A percentile compares a stretch with the other conserved stretches of the same genome.
These are phyloP conservation scores for Mustelus asterias DNA, from an alignment of 2,113 vertebrate genomes.

Conservation along the genomic window DNA sequence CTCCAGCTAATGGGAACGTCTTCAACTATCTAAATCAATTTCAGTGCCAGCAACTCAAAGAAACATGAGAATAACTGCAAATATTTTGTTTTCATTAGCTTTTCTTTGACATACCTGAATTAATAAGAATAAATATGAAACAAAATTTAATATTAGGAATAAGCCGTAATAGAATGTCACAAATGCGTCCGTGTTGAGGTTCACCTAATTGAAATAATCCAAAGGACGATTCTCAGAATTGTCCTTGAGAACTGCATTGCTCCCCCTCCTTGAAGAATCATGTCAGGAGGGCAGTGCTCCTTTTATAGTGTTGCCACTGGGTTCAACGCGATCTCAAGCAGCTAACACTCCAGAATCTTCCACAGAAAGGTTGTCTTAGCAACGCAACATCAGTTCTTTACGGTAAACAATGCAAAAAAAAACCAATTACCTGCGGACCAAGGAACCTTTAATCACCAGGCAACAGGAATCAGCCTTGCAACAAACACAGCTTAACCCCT, in stretches of 20 bases:
- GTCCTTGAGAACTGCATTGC: neutral
- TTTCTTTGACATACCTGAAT: neutral
- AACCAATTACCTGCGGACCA: neutral
- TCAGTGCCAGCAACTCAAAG: neutral
- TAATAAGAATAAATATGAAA: neutral
- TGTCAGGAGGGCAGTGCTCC: neutral
- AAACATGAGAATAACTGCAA: neutral
- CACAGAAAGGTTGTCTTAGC: neutral
- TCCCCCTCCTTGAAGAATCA: neutral
- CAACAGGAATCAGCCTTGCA: neutral
- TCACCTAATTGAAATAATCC: neutral
- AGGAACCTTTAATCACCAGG: neutral
- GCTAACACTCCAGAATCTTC: neutral
- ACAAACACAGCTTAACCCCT: neutral
- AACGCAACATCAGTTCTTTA: conserved; percentile 10
- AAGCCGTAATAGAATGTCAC: neutral
- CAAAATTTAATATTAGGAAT: neutral
- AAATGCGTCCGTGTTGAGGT: neutral
- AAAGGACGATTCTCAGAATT: neutral
- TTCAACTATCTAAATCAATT: neutral
- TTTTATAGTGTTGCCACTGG: neutral
- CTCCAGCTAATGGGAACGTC: neutral
- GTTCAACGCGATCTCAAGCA: neutral
- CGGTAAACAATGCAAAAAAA: neutral
- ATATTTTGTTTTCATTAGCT: neutral